Percentiles rank a stretch among this genome's conserved stretches.
These are phyloP conservation scores for Drosophila subsilvestris DNA, from an alignment of 2,888 invertebrate species.

Conservation along the genomic window DNA sequence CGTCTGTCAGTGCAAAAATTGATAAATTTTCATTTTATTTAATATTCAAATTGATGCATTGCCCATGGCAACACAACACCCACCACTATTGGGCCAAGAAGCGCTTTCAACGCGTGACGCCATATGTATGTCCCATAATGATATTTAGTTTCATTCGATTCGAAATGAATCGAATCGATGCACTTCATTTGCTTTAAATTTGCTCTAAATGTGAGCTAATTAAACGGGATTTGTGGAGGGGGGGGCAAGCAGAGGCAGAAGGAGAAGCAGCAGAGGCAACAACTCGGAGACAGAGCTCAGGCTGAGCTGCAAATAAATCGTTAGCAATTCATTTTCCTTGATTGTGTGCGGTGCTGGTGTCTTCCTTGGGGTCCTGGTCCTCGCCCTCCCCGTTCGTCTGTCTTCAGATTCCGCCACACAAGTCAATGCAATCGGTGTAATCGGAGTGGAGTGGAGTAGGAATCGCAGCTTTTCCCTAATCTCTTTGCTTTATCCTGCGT, in stretches of 20 bases:
- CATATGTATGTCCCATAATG: neutral
- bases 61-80: neutral
- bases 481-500: constrained; percentile 66
- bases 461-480: constrained; percentile 62
- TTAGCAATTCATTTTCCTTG: constrained; percentile 30
- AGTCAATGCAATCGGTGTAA: constrained; percentile 21
- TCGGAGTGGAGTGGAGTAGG: constrained; percentile 14
- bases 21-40: constrained; percentile 31
- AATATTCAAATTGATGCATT: constrained; percentile 15
- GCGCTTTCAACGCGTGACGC: neutral
- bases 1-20: constrained; percentile 11
- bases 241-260: too few species aligned
- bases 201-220: constrained; percentile 32
- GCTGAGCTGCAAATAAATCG: constrained; percentile 38
- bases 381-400: neutral
- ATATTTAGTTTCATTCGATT: neutral
- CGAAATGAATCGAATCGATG: too few species aligned
- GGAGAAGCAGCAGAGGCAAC: neutral
- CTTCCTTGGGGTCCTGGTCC: neutral
- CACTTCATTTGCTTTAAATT: constrained; percentile 23
- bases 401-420: neutral
- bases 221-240: constrained; percentile 9
- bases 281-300: constrained; percentile 1
- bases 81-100: neutral
- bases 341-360: constrained; percentile 9